These are phyloP conservation scores for Alosa sapidissima DNA, from an alignment of 2,797 vertebrate species.

Conservation along the genomic window DNA sequence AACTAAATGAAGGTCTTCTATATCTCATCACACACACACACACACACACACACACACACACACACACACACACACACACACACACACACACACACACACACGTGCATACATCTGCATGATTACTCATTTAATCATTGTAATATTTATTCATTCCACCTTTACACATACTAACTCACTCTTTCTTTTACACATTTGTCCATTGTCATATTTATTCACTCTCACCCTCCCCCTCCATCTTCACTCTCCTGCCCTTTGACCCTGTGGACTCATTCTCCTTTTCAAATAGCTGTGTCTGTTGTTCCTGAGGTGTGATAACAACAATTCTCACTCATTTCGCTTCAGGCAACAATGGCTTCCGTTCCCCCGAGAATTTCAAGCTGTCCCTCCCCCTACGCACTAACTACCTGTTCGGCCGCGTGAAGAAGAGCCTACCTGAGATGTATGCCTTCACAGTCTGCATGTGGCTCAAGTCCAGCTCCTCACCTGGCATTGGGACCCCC, in stretches of 20 bases:
- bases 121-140: too few relatives aligned
- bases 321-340: slow-evolving; percentile 33
- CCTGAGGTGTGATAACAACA: slow-evolving; percentile 7
- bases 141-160: not conserved
- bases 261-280: not conserved
- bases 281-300: not conserved
- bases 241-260: not conserved
- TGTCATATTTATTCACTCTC: not conserved
- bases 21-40: not conserved
- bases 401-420: slow-evolving; percentile 84
- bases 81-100: not conserved
- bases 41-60: too few relatives aligned
- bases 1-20: too few relatives aligned
- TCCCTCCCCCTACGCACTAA: slow-evolving; percentile 86
- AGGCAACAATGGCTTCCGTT: slow-evolving; percentile 79
- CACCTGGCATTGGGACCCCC: slow-evolving; percentile 82
- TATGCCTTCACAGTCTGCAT: slow-evolving; percentile 87
- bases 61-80: not conserved
- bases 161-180: not conserved
- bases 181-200: not conserved
- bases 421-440: slow-evolving; percentile 85
- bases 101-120: too few relatives aligned
- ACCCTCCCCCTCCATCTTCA: not conserved
- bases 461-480: slow-evolving; percentile 84
- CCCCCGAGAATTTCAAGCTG: slow-evolving; percentile 86